Base-by-base conservation (phyloP, 2,113 vertebrate genomes). In the Bombycilla garrulus region DNA sequence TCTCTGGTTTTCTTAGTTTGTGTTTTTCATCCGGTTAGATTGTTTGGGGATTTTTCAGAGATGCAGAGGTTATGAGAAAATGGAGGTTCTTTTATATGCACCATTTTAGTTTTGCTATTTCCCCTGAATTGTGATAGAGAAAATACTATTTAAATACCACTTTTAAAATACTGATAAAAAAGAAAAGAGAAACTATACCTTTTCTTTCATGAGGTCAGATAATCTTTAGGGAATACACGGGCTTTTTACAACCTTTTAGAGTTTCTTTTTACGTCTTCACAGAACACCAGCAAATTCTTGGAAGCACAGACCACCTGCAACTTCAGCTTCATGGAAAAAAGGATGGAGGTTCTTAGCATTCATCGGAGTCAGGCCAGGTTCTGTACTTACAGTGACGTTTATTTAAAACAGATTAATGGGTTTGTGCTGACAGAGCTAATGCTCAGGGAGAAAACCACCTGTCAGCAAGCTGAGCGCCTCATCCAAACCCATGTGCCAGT, bases 351-450 rank as follows among this genome's bases (percentile, higher is more conserved):
- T 35, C 74, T 94, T 14, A 73, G 66, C 13, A 19, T 66, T 56
- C 26, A 18, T 20, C 14, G 0, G 58, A 93, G 47, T 62, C 80
- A 48, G 58, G 70, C 71, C 78, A 95, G 57, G 66, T 83, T 88
- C 74, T 70, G 60, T 73, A 56, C 70, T 77, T 64, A 81, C 31
- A 40, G 28, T 92, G 88, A 73, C 71, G 35, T 77, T 93, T 81
- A 80, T 82, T 90, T 88, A 82, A 88, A 92, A 81, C 47, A 77
- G 93, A 95, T 94, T 82, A 94, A 96, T 94, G 90, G 50, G 35
- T 61, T 91, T 80, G 71, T 91, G 78, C 54, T 95, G 79, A 87
- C 33, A 50, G 65, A 86, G 65, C 31, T 88, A 82, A 94, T 67
- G 82, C 71, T 86, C 28, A 81, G 60, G 67, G 87, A 87, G 91